Evolutionary conservation across 2,113 vertebrate species (phyloP).

Genomic region (Brachyhypopomus occidentalis): DNA sequence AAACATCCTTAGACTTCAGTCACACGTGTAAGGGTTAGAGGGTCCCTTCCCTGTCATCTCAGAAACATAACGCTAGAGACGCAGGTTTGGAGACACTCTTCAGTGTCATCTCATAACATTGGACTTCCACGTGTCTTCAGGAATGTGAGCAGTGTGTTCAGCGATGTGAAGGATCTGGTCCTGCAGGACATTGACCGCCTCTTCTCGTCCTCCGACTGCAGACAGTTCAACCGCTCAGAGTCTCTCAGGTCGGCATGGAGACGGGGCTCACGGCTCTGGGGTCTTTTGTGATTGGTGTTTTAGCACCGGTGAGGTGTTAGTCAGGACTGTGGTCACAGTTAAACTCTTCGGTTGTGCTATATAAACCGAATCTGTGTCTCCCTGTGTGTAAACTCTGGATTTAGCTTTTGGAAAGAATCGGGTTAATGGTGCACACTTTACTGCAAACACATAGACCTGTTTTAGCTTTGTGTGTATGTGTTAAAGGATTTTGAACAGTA

Average conservation of each 20-base stretch:
- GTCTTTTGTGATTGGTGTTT: background rate
- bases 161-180: conserved; percentile 81
- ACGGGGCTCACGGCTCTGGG: no score
- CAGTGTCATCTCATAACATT: background rate
- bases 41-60: no score
- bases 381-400: no score
- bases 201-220: conserved; percentile 83
- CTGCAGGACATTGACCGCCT: conserved; percentile 84
- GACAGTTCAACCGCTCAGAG: conserved; percentile 89
- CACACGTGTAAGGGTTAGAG: no score
- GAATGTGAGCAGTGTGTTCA: conserved; percentile 80
- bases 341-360: background rate
- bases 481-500: no score
- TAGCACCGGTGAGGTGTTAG: background rate
- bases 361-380: background rate
- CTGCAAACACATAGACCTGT: no score
- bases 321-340: background rate
- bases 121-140: conserved; percentile 61
- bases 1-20: no score
- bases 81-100: no score
- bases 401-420: no score
- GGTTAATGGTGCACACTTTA: no score
- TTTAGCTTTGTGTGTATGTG: no score
- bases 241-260: conserved; percentile 79
- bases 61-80: no score